Percentiles rank a stretch among this genome's conserved stretches.
Conservation (phyloP, 2,113 vertebrate genomes). For the Pomatostomus ruficeps region DNA sequence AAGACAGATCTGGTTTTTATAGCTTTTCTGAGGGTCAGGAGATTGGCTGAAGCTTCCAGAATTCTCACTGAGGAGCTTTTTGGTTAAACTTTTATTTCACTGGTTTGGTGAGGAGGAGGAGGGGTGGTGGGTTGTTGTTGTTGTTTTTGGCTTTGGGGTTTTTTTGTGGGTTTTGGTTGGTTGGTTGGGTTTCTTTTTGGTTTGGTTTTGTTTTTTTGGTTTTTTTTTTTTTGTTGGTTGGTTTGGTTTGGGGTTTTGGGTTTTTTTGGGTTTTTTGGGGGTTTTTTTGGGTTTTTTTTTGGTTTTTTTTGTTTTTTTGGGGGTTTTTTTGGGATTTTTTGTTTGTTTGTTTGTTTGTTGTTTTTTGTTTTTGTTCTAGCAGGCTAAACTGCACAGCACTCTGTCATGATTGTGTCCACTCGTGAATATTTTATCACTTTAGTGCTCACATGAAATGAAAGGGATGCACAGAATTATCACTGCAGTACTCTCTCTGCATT, state of each 20-base stretch:
- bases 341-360: not conserved
- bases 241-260: not conserved
- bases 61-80: not conserved
- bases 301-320: not conserved
- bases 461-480: not conserved
- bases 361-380: not conserved
- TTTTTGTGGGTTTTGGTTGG: too few relatives aligned
- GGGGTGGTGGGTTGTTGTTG: too few relatives aligned
- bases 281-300: not conserved
- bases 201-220: too few relatives aligned
- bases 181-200: too few relatives aligned
- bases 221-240: too few relatives aligned
- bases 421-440: conserved; percentile 15
- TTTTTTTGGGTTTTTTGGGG: too few relatives aligned
- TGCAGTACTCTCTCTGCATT: conserved; percentile 29
- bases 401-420: not conserved
- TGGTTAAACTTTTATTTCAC: not conserved
- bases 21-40: not conserved
- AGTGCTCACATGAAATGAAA: not conserved
- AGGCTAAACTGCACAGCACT: not conserved
- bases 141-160: too few relatives aligned
- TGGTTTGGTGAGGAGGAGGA: too few relatives aligned
- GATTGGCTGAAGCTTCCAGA: not conserved
- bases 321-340: too few relatives aligned
- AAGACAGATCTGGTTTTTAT: not conserved